Base-by-base conservation (phyloP, 2,113 vertebrate genomes). In the Ictalurus furcatus region DNA sequence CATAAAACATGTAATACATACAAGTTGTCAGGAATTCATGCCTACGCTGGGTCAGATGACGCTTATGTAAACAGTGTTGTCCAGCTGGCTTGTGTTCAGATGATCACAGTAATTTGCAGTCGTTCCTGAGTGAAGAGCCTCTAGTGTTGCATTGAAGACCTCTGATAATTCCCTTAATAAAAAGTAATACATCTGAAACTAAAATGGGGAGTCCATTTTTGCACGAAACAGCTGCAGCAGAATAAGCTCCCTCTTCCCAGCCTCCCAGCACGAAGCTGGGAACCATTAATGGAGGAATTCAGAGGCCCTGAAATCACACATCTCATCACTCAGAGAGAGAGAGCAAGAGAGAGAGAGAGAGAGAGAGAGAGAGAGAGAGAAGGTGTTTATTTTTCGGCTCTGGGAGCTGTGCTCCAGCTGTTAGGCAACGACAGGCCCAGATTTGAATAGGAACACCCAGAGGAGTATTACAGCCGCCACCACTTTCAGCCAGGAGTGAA, bases 271-370 rank as follows among this genome's bases (percentile, higher is more conserved):
- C 71, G 84, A 86, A 86, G 91, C 91, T 92, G 92, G 89, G 82
- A 92, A 86, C 90, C 88, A 93, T 91, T 91, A 92, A 89, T 86
- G 85, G 84, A 87, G 90, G 90, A 91, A 93, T 91, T 91, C 85
- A 89, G 86, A 88, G 88, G 89, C 90, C 88, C 90, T 89, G 91
- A 90, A 92, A 93, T 92, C 91, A 88, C 88, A 92, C 84, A 84
- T 86, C 88, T 90, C 88, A 90, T 91, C 89, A 90, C 88, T 76
- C 65, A 54, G 78, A 88, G 34, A 40, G 16, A 61, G 59, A 69
- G 88, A 85, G 28, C 65, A n/a, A 69, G 59, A 56, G 44, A 28
- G 88, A 52, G 40, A 69, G 79, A 83, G 34, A 84, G 69, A 90
- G 84, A 85, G 84, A 34, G 59, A 69, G 84, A 87, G 16, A 40